Conservation (phyloP, 1,140 invertebrate genomes). For the Temnothorax nylanderi region DNA sequence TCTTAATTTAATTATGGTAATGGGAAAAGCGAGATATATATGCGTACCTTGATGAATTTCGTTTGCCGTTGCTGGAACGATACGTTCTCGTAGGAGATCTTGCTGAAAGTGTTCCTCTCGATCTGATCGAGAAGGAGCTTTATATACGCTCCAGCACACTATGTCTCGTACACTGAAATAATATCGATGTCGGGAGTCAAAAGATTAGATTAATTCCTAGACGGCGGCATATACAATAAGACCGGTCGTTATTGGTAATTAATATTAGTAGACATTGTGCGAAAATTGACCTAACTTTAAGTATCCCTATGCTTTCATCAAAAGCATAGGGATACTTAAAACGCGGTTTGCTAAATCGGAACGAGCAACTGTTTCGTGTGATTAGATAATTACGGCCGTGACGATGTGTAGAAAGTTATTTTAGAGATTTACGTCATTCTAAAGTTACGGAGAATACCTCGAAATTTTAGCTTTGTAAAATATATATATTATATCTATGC, state of each 20-base stretch:
- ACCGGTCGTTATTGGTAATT: constrained; percentile 43
- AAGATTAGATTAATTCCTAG: neutral
- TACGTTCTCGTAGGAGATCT: neutral
- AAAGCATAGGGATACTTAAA: neutral
- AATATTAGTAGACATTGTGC: constrained; percentile 59
- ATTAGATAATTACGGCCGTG: constrained; percentile 3
- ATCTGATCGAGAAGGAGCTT: neutral
- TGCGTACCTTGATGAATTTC: constrained; percentile 6
- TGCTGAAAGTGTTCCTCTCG: neutral
- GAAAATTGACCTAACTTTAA: constrained; percentile 26
- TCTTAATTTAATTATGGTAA: neutral
- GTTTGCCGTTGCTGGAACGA: neutral
- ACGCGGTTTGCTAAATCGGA: neutral
- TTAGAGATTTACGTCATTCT: neutral
- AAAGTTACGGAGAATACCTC: neutral
- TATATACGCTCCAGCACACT: constrained; percentile 6
- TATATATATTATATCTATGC: neutral
- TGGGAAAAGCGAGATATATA: neutral
- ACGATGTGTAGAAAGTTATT: neutral
- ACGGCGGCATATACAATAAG: neutral
- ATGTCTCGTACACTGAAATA: neutral
- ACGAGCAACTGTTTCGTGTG: neutral
- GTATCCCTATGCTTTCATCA: neutral
- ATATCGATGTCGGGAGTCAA: neutral
- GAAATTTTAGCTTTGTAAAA: neutral